Conservation (phyloP, 2,888 invertebrate genomes). For the Melinaea menophilus region DNA sequence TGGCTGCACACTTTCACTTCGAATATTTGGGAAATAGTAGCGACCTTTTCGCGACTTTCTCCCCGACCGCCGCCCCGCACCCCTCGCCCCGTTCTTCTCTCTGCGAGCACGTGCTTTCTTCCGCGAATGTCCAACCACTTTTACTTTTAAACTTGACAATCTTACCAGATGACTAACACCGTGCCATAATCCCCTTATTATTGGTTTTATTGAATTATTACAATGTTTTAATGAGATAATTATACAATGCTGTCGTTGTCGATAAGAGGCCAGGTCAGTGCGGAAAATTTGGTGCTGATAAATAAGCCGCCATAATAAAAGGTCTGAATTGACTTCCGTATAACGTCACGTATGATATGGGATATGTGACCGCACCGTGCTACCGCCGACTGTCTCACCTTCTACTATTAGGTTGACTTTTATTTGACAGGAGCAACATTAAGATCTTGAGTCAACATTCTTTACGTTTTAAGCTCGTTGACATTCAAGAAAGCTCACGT, state of each 20-base stretch:
- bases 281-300: slow-evolving; percentile 28
- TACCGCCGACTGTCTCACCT: background rate
- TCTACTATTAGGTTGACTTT: background rate
- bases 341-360: slow-evolving; percentile 8
- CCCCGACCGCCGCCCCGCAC: slow-evolving; percentile 38
- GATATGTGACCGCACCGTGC: background rate
- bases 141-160: slow-evolving; percentile 65
- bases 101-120: slow-evolving; percentile 44
- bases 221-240: slow-evolving; percentile 7
- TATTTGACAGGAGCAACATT: background rate
- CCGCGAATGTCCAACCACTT: slow-evolving; percentile 66
- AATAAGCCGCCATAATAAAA: background rate
- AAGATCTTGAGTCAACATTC: background rate
- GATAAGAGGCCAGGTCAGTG: slow-evolving; percentile 29
- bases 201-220: background rate
- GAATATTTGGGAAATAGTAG: slow-evolving; percentile 77
- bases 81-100: slow-evolving; percentile 34
- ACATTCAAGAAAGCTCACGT: background rate
- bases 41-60: slow-evolving; percentile 77
- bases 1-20: slow-evolving; percentile 66
- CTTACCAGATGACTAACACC: background rate
- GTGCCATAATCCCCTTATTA: background rate
- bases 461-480: slow-evolving; percentile 1
- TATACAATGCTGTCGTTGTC: background rate
- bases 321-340: background rate